Percentiles rank a stretch among this genome's conserved stretches.
Conservation (phyloP, 2,113 vertebrate genomes). For the Geococcyx californianus region DNA sequence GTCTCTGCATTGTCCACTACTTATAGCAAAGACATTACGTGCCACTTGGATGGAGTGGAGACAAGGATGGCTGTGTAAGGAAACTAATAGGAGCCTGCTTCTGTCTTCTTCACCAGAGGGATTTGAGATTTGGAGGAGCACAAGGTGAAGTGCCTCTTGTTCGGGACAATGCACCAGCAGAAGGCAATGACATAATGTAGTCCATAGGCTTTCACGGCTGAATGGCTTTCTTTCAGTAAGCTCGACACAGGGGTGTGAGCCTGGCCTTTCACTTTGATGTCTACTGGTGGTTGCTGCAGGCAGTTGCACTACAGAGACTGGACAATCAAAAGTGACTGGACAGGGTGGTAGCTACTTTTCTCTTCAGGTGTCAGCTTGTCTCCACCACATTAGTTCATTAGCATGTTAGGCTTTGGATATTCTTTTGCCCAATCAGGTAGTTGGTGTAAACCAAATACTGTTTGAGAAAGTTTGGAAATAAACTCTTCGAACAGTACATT, state of each 20-base stretch:
- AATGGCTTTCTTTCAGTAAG: background rate
- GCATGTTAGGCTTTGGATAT: background rate
- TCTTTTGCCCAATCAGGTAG: background rate
- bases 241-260: accelerated
- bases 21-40: background rate
- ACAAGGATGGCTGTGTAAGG: background rate
- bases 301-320: background rate
- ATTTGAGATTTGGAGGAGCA: background rate
- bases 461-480: background rate
- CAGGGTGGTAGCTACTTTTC: background rate
- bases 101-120: background rate
- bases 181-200: background rate
- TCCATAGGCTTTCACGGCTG: background rate
- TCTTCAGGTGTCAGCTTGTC: background rate
- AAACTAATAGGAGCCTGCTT: background rate
- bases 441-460: background rate
- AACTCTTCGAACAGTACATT: background rate
- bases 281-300: background rate
- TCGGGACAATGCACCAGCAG: background rate
- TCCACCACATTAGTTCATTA: background rate
- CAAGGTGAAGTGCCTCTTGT: background rate
- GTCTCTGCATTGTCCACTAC: background rate
- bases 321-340: background rate
- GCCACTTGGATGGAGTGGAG: background rate
- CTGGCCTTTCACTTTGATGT: background rate